Conservation (phyloP, 2,113 vertebrate species). For the Propithecus coquereli region DNA sequence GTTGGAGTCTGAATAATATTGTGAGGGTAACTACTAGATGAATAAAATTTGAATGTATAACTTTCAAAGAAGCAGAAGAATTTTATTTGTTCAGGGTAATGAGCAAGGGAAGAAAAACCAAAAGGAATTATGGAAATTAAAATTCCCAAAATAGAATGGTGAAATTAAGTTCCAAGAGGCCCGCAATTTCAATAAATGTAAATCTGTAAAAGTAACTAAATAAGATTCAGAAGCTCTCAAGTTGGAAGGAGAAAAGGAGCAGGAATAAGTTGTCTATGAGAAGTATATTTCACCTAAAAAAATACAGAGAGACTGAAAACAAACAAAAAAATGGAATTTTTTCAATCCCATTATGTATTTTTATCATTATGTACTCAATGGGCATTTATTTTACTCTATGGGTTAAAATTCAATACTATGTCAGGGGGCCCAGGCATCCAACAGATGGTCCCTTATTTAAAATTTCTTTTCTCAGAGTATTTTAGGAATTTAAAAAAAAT, state of each 20-base stretch:
- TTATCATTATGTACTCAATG: not conserved
- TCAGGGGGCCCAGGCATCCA: not conserved
- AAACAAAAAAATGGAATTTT: not conserved
- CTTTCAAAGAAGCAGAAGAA: not conserved
- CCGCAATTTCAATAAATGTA: slow-evolving; percentile 6
- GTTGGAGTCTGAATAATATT: not conserved
- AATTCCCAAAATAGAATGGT: not conserved
- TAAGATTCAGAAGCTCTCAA: slow-evolving; percentile 12
- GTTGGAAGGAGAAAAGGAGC: not conserved
- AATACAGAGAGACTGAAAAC: not conserved
- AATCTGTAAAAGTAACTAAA: slow-evolving; percentile 5
- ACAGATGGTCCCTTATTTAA: not conserved
- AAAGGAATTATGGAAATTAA: not conserved
- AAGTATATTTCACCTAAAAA: not conserved
- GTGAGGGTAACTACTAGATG: not conserved
- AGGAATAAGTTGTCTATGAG: not conserved
- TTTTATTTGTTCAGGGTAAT: not conserved
- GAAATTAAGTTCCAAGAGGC: slow-evolving; percentile 15
- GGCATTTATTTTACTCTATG: not conserved
- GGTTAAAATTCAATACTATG: slow-evolving; percentile 5
- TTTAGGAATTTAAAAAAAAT: not conserved
- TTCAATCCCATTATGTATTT: not conserved
- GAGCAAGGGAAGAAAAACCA: not conserved
- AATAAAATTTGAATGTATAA: not conserved
- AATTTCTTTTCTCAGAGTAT: slow-evolving; percentile 34